phyloP scores from a whole-genome alignment of 2,797 vertebrate genomes.

The Molossus alvarezi region DNA sequence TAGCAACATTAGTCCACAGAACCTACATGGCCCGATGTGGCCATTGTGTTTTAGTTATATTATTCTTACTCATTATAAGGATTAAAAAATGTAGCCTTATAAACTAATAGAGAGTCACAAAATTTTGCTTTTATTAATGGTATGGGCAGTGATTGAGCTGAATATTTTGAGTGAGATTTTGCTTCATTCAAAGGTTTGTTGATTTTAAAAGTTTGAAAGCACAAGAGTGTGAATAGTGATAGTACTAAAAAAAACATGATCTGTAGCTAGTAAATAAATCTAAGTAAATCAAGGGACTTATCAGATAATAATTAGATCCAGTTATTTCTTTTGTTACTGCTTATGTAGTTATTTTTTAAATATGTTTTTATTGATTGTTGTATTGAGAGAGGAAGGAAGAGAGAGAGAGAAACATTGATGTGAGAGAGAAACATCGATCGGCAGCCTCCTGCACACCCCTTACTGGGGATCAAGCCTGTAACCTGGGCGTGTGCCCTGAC shows the following conservation, averaged over 20 bases:
- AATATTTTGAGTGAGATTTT: conserved; percentile 5
- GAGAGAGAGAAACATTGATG: no score
- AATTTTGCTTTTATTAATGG: conserved; percentile 7
- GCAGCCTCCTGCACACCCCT: no score
- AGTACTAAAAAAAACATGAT: background rate
- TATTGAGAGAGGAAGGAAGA: no score
- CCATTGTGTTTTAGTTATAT: background rate
- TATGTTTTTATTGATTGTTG: no score
- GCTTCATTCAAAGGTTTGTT: background rate
- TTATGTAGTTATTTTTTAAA: background rate
- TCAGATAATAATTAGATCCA: background rate
- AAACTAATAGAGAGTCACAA: background rate
- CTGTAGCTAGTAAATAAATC: background rate
- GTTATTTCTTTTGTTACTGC: background rate
- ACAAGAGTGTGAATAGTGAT: background rate
- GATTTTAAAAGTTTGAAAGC: background rate
- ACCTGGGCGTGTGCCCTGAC: no score
- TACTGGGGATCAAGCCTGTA: no score
- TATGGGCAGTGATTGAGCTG: background rate
- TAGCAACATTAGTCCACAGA: background rate
- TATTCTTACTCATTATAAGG: background rate
- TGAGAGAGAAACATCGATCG: no score
- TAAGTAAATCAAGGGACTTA: background rate
- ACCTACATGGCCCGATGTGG: background rate
- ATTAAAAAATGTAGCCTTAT: background rate